Base-by-base conservation (phyloP, 2,888 invertebrate genomes). In the Tachina lurida region DNA sequence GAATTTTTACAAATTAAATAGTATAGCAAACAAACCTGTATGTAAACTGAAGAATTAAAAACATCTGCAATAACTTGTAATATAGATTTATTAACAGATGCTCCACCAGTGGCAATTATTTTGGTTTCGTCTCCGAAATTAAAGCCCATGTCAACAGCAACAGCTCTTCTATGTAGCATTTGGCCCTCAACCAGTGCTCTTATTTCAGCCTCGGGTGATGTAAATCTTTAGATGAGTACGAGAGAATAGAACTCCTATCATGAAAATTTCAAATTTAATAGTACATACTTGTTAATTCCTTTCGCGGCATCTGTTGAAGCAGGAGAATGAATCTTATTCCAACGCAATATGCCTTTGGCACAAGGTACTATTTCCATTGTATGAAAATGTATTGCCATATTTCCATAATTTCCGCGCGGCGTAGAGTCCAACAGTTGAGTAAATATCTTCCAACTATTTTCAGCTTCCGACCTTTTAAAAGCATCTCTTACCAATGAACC, bases 151-250 rank as follows among this genome's bases (percentile, higher is more conserved):
- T 96, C 96, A 91, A 96, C 95, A 0, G 97, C 96, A 89, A 98
- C 96, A 3, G 96, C 95, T 78, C 97, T 93, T 87, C 96, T 95
- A 0, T 97, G 96, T 45, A 99, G 91, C 91, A 98, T 97, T 93
- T 99, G 99, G 0, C 98, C 97, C 93, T 99, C 99, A 56, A 99
- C 94, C 62, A 98, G 93, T 4, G 99, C 98, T 87, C 99, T 94
- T 22, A 97, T 96, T 93, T 98, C 98, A 63, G 95, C 95, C 93
- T 96, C 96, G 60, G 95, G 93, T 8, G 93, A 92, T 47, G 88
- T 88, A 84, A 92, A 93, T 88, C 92, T 93, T 75, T 41, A 62
- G 47, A 10, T 54, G 82, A 70, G 10, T 8, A 22, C 15, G 62
- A 43, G 67, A 13, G 10, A 41, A 19, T 63, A 47, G 47, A 12